A percentile compares a stretch with the other conserved stretches of the same genome.
These are phyloP conservation scores for Orycteropus afer DNA, from an alignment of 2,113 vertebrate genomes.

Conservation along the genomic window DNA sequence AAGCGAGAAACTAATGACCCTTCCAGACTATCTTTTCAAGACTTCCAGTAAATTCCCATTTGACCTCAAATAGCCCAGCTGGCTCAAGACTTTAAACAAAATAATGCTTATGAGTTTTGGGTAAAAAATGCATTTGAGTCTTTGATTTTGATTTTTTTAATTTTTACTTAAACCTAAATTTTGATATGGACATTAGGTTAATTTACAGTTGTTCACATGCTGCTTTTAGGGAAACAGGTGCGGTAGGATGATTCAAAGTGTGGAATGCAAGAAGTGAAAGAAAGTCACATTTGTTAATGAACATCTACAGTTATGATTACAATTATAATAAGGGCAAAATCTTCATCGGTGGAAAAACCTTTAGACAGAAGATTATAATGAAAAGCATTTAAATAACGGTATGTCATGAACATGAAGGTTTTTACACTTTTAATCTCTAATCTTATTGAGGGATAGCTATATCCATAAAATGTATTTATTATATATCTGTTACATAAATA, in stretches of 20 bases:
- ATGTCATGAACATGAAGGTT: neutral
- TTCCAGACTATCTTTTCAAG: neutral
- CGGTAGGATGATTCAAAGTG: neutral
- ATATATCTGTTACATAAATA: neutral
- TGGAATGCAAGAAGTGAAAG: slow-evolving; percentile 8
- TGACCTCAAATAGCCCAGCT: neutral
- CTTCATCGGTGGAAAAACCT: neutral
- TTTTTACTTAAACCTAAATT: neutral
- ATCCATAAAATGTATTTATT: neutral
- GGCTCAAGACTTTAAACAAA: neutral
- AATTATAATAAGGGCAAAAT: neutral
- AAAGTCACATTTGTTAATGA: neutral
- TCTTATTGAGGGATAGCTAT: neutral
- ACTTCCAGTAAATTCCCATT: neutral
- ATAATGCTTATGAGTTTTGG: neutral
- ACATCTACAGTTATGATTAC: neutral
- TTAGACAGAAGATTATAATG: neutral
- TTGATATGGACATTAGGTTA: neutral
- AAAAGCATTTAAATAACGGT: slow-evolving; percentile 9
- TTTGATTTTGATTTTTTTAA: too few relatives aligned
- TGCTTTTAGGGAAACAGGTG: neutral
- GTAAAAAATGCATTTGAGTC: too few relatives aligned
- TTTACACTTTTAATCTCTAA: neutral
- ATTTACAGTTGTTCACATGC: neutral
- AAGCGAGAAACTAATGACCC: neutral